Percentiles rank a stretch among this genome's conserved stretches.
Conservation (phyloP, 2,113 vertebrate species). For the Sus scrofa region T2T-Sscrofa CM000824.6:72945501-72946000, state of each 20-base stretch:
- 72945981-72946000: neutral
- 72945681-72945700: neutral
- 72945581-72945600: neutral
- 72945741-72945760: no score
- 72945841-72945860: no score
- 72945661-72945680: neutral
- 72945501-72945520: neutral
- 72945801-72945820: no score
- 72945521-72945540: neutral
- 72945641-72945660: conserved; percentile 33
- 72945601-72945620: neutral
- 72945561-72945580: neutral
- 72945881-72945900: no score
- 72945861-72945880: no score
- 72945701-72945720: neutral
- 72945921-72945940: no score
- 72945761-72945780: no score
- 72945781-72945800: no score
- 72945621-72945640: neutral
- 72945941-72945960: no score
- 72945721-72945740: no score
- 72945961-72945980: neutral
- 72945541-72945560: neutral
- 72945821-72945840: no score
- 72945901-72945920: no score